Conservation (phyloP, 1,140 invertebrate species). For the Druon quercuslanigerum region DNA sequence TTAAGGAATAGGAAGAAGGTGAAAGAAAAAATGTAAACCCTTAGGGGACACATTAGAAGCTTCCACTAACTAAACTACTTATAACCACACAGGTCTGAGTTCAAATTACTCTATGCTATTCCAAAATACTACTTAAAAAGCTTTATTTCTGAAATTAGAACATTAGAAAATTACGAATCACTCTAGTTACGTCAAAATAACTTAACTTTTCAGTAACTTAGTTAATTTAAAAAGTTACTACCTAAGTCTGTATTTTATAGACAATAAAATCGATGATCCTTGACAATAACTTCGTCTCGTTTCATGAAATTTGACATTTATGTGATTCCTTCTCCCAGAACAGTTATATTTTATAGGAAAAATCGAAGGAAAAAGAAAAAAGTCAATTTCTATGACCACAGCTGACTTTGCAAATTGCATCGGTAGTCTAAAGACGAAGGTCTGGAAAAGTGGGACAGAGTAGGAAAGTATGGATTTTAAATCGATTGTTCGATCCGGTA, state of each 20-base stretch:
- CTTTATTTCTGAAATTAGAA: too few relatives aligned
- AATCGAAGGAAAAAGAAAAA: not conserved
- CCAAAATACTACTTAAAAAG: too few relatives aligned
- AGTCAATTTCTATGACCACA: not conserved
- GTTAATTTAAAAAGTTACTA: too few relatives aligned
- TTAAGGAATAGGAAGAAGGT: too few relatives aligned
- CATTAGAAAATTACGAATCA: too few relatives aligned
- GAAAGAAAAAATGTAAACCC: too few relatives aligned
- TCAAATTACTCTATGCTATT: too few relatives aligned
- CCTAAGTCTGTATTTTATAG: not conserved
- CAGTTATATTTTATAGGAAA: not conserved
- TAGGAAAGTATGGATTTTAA: not conserved
- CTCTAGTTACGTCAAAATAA: too few relatives aligned
- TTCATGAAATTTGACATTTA: constrained; percentile 3
- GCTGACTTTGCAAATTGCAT: not conserved
- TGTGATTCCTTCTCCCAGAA: not conserved
- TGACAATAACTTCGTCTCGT: not conserved
- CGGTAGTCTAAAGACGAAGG: not conserved
- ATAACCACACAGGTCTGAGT: too few relatives aligned
- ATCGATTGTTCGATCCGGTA: not conserved
- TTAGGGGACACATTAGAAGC: too few relatives aligned
- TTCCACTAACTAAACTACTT: too few relatives aligned
- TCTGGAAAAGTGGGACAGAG: not conserved
- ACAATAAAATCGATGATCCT: not conserved
- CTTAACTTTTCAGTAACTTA: too few relatives aligned